Evolutionary conservation across 2,797 vertebrate species (phyloP).

Genomic region (Rhyacichthys aspro): DNA sequence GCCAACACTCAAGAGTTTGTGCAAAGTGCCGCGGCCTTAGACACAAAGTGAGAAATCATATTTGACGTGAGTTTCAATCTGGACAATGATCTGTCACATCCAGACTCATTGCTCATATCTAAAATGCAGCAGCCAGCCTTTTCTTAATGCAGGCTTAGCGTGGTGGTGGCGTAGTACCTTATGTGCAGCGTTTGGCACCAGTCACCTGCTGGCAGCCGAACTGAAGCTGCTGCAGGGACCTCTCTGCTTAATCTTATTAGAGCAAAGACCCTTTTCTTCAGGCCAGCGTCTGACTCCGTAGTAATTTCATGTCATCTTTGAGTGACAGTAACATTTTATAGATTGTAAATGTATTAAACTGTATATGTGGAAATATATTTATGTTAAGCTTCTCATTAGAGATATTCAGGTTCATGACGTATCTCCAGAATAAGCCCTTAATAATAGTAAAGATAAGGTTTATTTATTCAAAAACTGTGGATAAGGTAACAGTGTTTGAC

Average conservation of each 20-base stretch:
- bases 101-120: slow-evolving; percentile 34
- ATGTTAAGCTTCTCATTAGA: not conserved
- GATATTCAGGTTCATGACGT: not conserved
- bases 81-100: slow-evolving; percentile 54
- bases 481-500: too few species aligned
- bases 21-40: slow-evolving; percentile 34
- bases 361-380: slow-evolving; percentile 2
- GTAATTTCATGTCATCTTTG: slow-evolving; percentile 53
- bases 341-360: slow-evolving; percentile 36
- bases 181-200: slow-evolving; percentile 56
- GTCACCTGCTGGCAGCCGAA: slow-evolving; percentile 69
- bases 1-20: slow-evolving; percentile 22
- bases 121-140: slow-evolving; percentile 34
- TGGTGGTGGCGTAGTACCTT: slow-evolving; percentile 59
- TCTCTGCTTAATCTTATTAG: slow-evolving; percentile 65
- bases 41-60: slow-evolving; percentile 37
- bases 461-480: too few species aligned
- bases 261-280: slow-evolving; percentile 49
- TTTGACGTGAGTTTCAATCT: slow-evolving; percentile 43
- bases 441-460: too few species aligned
- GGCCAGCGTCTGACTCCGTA: slow-evolving; percentile 50
- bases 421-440: too few species aligned
- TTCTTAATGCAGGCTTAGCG: slow-evolving; percentile 52
- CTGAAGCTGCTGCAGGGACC: slow-evolving; percentile 58
- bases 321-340: slow-evolving; percentile 51